Base-by-base conservation (phyloP, 1,140 invertebrate genomes). In the Linepithema humile region DNA sequence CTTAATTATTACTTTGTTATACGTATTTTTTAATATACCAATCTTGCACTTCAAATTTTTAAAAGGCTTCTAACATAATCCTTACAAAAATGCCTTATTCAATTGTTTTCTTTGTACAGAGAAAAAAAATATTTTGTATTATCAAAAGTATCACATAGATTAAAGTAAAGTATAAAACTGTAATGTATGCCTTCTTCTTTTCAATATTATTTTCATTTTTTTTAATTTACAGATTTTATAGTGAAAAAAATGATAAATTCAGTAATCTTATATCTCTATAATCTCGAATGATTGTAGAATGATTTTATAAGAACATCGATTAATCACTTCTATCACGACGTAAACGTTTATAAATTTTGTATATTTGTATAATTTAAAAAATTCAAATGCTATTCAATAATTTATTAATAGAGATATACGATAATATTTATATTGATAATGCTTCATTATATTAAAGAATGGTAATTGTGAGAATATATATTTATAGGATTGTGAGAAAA, bases 81-180 rank as follows among this genome's bases (percentile, higher is more conserved):
- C 50, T n/a, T 15, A 67, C 35, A n/a, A 69, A 78, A 29, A 55
- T 78, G 26, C 20, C n/a, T n/a, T n/a, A n/a, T n/a, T n/a, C n/a
- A n/a, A n/a, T n/a, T n/a, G n/a, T n/a, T n/a, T n/a, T n/a, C n/a
- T n/a, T n/a, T n/a, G n/a, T n/a, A n/a, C n/a, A n/a, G n/a, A n/a
- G n/a, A 38, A 67, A 50, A 78, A 69, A 17, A 78, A 10, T 23
- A 38, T 15, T 5, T 23, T 29, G 0, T 67, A 9, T 32, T 4
- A 2, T 45, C 3, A 45, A 35, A 78, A 35, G n/a, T n/a, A n/a
- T n/a, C n/a, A n/a, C n/a, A n/a, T n/a, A n/a, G n/a, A n/a, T n/a
- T n/a, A n/a, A n/a, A n/a, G n/a, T n/a, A n/a, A n/a, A n/a, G n/a
- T n/a, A n/a, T n/a, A n/a, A n/a, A n/a, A n/a, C n/a, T n/a, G n/a